Evolutionary conservation across 2,888 invertebrate genomes (phyloP), one percentile per base, ranked within the genome.

Genomic region (Dryobota labecula): DNA sequence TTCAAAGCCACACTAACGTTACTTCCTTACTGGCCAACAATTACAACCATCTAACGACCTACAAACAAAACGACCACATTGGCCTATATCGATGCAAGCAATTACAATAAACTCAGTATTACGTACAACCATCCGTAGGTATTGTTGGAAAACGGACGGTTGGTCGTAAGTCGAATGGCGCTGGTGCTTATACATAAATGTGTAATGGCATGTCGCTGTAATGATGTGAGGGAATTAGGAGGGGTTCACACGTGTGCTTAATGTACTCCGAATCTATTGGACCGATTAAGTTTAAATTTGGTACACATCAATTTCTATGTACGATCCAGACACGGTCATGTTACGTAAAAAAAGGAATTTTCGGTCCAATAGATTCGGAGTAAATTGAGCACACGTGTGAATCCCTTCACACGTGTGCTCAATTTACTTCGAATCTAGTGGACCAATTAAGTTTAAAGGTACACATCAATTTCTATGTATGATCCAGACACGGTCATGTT

Each of bases 51-150:
- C 81, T 78, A 76, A 78, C 76, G 76, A 76, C 73, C 73, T 43
- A 73, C 64, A 64, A 73, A 82, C 57, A 69, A 20, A 69, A 82
- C 60, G 77, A 67, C 78, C 63, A 15, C 64, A 24, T n/a, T 80
- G 82, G 41, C 83, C 85, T 77, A 82, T 86, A 70, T 78, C 43
- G 66, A 64, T 79, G 77, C 71, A 80, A 58, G 75, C 83, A 83
- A 83, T 84, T 78, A 83, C 83, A 70, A 85, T 84, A 84, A 84
- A 82, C 65, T 70, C 11, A 24, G 65, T 65, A 80, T 78, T 76
- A 70, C 74, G 70, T 61, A 68, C 78, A 49, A 13, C 41, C 20
- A 49, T 70, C 57, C 38, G 36, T 63, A 75, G 80, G 72, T 70
- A 78, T 81, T 76, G 84, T 83, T 79, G 76, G 82, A 80, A 76